Base-by-base conservation (phyloP, 2,113 vertebrate species). In the Cephalophus harveyi region DNA sequence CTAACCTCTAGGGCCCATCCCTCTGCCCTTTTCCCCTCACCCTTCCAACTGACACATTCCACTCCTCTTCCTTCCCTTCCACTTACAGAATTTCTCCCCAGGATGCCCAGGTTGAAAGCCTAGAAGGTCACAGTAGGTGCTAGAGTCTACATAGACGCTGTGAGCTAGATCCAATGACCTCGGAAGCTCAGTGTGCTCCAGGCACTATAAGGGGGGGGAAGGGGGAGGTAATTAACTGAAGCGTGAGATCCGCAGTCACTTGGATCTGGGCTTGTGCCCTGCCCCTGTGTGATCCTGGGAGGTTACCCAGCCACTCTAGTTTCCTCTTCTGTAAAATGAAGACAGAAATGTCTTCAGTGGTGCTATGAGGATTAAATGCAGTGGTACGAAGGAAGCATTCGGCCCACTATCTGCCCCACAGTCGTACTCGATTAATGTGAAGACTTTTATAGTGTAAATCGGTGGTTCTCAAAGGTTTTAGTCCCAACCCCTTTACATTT, bases 101-200 rank as follows among this genome's bases (percentile, higher is more conserved):
- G n/a, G 43, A 19, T 78, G 25, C 64, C 79, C 59, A n/a, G 67
- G 59, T 54, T 5, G 6, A 87, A 28, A 43, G 54, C 50, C 60
- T 86, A 76, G 43, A 36, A 36, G 48, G 43, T 59, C 23, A 2
- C 54, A 52, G 27, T 40, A 71, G 19, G 10, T 88, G 28, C 21
- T 30, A 6, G 16, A 46, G 62, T 62, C 74, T 17, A 12, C 7
- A 1, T 6, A 30, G 67, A 59, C 2, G 7, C 52, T n/a, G 12
- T 54, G 89, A 67, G 60, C 48, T 54, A 36, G 52, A 67, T 14
- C 55, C 40, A 46, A 7, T 23, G 62, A 64, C 19, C 27, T n/a
- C 0, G 5, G 33, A 59, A 90, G 21, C 40, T 21, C 1, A 1
- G 33, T 59, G 54, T 46, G 15, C 1, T 12, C 33, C 7, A n/a